Evolutionary conservation across 1,140 invertebrate genomes (phyloP), one percentile per base, ranked within the genome.

Genomic region (Drosophila ananassae): DNA sequence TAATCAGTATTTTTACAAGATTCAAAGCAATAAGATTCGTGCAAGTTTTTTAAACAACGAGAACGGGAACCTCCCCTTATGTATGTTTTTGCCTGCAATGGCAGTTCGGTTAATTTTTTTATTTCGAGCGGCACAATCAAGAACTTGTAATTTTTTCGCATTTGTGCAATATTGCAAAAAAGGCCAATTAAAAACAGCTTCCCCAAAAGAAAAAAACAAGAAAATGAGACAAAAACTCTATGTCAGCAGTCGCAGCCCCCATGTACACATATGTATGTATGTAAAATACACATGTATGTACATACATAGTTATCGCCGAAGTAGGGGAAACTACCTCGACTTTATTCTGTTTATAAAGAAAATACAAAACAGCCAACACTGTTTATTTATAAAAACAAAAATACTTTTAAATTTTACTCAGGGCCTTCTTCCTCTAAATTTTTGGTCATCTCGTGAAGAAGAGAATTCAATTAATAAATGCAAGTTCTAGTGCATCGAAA

Each of bases 181-280:
- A 79, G 57, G 30, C 53, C 13, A 44, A 17, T 12, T 28, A 54
- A 48, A 64, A 53, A 41, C 68, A 58, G 63, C 79, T 54, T 50
- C 57, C 59, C 59, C 41, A 44, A 84, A 85, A 87, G 68, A 80
- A 74, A 85, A 78, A 61, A 74, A 55, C 34, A 57, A 78, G 73
- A 77, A 84, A 76, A 64, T 57, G 44, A 64, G 77, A 37, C 71
- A 87, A 82, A 85, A 68, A 78, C 68, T 81, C 73, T 61, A 76
- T 78, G 82, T 85, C 82, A 85, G 82, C 82, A 82, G 30, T 66
- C 30, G 48, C 34, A 48, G 21, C 46, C 46, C 21, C 46, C 10
- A 12, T 22, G 21, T n/a, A 58, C 32, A 57, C n/a, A 51, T 9
- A 57, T 44, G 25, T 13, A 67, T 21, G 50, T 46, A 37, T 28